A percentile compares a stretch with the other conserved stretches of the same genome.
These are phyloP conservation scores for Halcyon senegalensis DNA, from an alignment of 2,113 vertebrate genomes.

Conservation along the genomic window DNA sequence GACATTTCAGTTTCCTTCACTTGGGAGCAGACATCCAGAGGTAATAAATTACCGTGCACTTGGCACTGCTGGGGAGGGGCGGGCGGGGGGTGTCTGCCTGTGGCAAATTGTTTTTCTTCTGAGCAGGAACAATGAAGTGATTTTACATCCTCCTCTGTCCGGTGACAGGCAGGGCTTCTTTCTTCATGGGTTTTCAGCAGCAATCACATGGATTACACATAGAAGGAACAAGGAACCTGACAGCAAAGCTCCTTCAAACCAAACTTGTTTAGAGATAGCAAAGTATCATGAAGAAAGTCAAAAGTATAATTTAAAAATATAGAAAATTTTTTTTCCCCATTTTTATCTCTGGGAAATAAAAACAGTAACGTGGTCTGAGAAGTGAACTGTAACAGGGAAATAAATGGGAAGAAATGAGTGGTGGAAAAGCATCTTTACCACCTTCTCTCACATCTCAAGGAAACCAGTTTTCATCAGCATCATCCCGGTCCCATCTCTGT, in stretches of 20 bases:
- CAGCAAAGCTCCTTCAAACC: neutral
- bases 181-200: slow-evolving; percentile 24
- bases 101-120: slow-evolving; percentile 55
- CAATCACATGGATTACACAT: neutral
- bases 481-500: neutral
- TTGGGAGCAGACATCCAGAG: slow-evolving; percentile 59
- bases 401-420: neutral
- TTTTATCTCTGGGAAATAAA: neutral
- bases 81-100: neutral
- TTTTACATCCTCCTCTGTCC: neutral
- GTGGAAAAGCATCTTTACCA: neutral
- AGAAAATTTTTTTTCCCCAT: neutral
- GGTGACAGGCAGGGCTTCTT: neutral
- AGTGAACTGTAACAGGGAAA: neutral
- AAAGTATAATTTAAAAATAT: neutral
- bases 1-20: slow-evolving; percentile 73
- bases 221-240: slow-evolving; percentile 6
- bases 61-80: neutral
- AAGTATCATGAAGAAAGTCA: neutral
- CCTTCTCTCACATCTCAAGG: neutral
- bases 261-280: neutral
- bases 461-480: neutral
- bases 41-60: slow-evolving; percentile 46
- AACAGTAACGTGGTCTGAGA: neutral
- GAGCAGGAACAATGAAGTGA: neutral